Evolutionary conservation across 2,888 invertebrate species (phyloP).

Genomic region (Hyposoter didymator): DNA sequence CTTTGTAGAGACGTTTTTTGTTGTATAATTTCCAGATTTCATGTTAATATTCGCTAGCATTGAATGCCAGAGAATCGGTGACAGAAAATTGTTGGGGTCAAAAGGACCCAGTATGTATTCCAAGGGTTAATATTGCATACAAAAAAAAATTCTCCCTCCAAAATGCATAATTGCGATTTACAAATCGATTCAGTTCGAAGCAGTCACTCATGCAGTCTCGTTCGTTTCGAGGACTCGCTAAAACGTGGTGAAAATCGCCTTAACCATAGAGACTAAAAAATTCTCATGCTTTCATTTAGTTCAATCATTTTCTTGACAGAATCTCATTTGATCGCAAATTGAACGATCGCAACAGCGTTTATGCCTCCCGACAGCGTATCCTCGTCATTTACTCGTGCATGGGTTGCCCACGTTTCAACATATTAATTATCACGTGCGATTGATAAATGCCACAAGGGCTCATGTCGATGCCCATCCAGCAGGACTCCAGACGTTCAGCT

Average conservation of each 20-base stretch:
- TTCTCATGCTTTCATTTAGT: not conserved
- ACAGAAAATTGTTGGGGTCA: too few relatives aligned
- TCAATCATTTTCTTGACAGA: not conserved
- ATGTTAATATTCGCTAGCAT: too few relatives aligned
- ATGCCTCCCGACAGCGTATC: slow-evolving; percentile 52
- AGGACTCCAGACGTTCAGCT: not conserved
- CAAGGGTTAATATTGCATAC: too few relatives aligned
- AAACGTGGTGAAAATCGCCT: not conserved
- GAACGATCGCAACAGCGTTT: slow-evolving; percentile 33
- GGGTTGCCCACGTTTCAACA: slow-evolving; percentile 11
- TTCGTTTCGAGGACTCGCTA: not conserved
- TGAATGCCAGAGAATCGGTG: too few relatives aligned
- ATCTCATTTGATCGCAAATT: not conserved
- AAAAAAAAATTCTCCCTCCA: too few relatives aligned
- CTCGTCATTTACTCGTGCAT: slow-evolving; percentile 37
- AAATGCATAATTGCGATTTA: not conserved
- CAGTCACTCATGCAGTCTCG: too few relatives aligned
- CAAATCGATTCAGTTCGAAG: not conserved
- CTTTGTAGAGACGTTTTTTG: too few relatives aligned
- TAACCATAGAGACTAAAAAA: not conserved
- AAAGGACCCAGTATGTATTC: too few relatives aligned
- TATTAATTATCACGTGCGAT: slow-evolving; percentile 21
- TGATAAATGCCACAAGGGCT: not conserved
- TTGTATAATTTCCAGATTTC: too few relatives aligned
- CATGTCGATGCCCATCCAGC: not conserved